Evolutionary conservation across 2,888 invertebrate species (phyloP), one percentile per base, ranked within the genome.

Genomic region (Drosophila anomelani): DNA sequence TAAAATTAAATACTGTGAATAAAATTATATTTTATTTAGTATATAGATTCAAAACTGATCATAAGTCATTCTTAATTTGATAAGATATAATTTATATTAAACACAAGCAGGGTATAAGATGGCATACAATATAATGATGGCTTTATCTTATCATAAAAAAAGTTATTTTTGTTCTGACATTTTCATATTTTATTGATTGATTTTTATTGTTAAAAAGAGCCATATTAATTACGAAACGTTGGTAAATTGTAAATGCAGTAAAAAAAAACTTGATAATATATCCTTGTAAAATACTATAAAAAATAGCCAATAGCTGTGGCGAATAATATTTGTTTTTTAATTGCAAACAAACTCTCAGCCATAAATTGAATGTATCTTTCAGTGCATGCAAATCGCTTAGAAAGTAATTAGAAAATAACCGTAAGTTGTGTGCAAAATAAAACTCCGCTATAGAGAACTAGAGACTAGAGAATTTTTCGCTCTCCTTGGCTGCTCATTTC

Each of bases 401-500:
- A 54, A 75, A 64, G 79, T 75, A 87, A 87, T 83, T 83, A 81
- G 79, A 87, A 85, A 79, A 61, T 71, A 81, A 72, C 87, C 74
- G 82, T 70, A 84, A 76, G 78, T 76, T 62, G 71, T 61, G 58
- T 61, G 60, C 60, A 34, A 61, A 61, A 15, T 56, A 17, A 66
- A 75, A 57, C 61, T 20, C 73, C 55, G 76, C 80, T 75, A 26
- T 26, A 70, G 54, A 44, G 46, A 47, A 29, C 47, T 29, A 29
- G 26, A 15, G 29, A 41, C 60, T 36, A 46, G 63, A 17, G 55
- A 58, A 58, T 53, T 34, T 47, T 41, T 64, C 61, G 56, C 56
- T 56, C 62, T 66, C 53, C 55, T 53, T 62, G 41, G 43, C 43
- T 55, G 49, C 55, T 56, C 66, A 78, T 81, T 80, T 81, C 81